These are phyloP conservation scores for Alitta virens DNA, from an alignment of 2,888 invertebrate species.

Conservation along the genomic window DNA sequence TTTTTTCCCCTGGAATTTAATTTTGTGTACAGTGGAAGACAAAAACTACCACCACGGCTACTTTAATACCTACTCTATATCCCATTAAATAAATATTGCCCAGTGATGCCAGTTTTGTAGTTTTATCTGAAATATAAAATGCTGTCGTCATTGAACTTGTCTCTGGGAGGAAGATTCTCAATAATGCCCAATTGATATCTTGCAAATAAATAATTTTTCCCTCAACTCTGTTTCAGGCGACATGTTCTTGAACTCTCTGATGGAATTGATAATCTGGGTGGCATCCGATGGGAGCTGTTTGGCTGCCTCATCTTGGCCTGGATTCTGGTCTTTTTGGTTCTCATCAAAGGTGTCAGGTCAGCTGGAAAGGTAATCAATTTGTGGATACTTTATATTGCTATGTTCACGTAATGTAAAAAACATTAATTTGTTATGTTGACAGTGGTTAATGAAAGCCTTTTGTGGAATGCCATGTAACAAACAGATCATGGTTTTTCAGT, in stretches of 20 bases:
- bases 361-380: slow-evolving; percentile 34
- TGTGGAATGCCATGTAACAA: too few species aligned
- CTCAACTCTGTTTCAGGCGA: slow-evolving; percentile 32
- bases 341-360: slow-evolving; percentile 27
- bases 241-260: slow-evolving; percentile 49
- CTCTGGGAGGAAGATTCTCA: neutral
- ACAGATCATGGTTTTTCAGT: too few species aligned
- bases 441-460: too few species aligned
- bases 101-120: too few species aligned
- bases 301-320: slow-evolving; percentile 28
- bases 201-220: neutral
- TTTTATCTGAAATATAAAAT: neutral
- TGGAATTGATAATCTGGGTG: slow-evolving; percentile 49
- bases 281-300: slow-evolving; percentile 25
- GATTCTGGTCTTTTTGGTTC: slow-evolving; percentile 28
- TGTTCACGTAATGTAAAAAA: too few species aligned
- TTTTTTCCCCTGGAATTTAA: too few species aligned
- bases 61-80: too few species aligned
- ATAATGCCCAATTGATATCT: neutral
- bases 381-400: too few species aligned
- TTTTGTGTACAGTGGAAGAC: too few species aligned
- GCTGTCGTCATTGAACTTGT: neutral
- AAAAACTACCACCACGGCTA: too few species aligned
- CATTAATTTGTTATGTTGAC: too few species aligned
- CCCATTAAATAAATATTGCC: too few species aligned